Evolutionary conservation across 1,140 invertebrate species (phyloP).

Genomic region (Bilobella aurantiaca): DNA sequence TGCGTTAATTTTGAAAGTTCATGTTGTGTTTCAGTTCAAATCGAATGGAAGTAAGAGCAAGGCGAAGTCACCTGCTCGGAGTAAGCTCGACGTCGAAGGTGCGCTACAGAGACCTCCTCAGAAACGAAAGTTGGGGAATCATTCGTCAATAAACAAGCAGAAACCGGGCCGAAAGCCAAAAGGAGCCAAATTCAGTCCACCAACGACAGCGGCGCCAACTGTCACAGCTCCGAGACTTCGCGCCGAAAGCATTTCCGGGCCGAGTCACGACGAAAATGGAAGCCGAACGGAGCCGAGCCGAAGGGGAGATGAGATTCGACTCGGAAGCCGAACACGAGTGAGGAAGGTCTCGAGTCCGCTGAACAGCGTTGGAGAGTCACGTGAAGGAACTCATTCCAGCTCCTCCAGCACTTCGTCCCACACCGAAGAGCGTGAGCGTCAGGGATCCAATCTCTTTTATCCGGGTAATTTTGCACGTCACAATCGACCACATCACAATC

Average conservation of each 20-base stretch:
- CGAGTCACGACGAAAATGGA: background rate
- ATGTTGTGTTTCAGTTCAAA: too few relatives aligned
- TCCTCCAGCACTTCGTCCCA: constrained; percentile 18
- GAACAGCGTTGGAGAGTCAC: constrained; percentile 30
- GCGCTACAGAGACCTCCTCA: background rate
- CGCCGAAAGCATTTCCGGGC: too few relatives aligned
- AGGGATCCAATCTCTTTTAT: constrained; percentile 1
- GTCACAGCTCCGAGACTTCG: background rate
- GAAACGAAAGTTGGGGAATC: background rate
- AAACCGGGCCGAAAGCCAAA: background rate
- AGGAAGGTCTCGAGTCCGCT: constrained; percentile 25
- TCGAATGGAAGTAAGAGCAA: too few relatives aligned
- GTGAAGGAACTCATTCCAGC: constrained; percentile 18
- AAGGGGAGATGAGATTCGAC: background rate
- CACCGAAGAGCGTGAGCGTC: constrained; percentile 15
- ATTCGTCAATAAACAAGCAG: background rate
- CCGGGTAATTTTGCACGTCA: background rate
- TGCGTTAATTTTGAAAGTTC: too few relatives aligned
- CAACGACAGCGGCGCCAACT: too few relatives aligned
- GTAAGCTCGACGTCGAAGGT: too few relatives aligned
- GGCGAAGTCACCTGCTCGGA: too few relatives aligned
- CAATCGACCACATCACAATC: too few relatives aligned
- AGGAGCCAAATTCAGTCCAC: background rate
- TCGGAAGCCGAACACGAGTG: background rate
- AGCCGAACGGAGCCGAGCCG: background rate